Evolutionary conservation across 2,797 vertebrate species (phyloP).

Genomic region (Aplochiton taeniatus): DNA sequence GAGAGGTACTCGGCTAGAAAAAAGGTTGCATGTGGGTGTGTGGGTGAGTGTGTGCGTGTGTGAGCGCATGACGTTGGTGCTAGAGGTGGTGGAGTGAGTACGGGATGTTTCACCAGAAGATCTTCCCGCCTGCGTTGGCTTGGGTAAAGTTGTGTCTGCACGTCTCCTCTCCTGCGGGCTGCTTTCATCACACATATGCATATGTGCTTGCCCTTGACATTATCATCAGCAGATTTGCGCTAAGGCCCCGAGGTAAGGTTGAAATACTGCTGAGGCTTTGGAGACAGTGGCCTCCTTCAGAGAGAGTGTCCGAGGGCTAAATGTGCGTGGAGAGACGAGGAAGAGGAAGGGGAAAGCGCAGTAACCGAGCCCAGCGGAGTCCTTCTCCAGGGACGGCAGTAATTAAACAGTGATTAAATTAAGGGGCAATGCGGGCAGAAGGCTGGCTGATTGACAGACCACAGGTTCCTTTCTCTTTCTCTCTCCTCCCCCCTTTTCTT

Average conservation of each 20-base stretch:
- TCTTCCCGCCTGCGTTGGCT: neutral
- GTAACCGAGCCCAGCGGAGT: slow-evolving; percentile 70
- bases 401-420: slow-evolving; percentile 86
- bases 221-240: slow-evolving; percentile 74
- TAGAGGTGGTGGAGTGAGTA: slow-evolving; percentile 1
- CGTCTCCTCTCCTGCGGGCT: slow-evolving; percentile 51
- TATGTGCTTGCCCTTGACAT: slow-evolving; percentile 77
- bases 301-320: slow-evolving; percentile 71
- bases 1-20: neutral
- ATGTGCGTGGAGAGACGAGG: slow-evolving; percentile 51
- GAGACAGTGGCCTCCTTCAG: slow-evolving; percentile 61
- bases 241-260: slow-evolving; percentile 68
- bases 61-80: neutral
- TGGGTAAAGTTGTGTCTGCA: slow-evolving; percentile 47
- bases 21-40: neutral
- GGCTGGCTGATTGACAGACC: slow-evolving; percentile 72
- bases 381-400: slow-evolving; percentile 72
- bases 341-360: slow-evolving; percentile 54
- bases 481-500: neutral
- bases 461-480: slow-evolving; percentile 45
- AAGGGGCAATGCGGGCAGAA: slow-evolving; percentile 76
- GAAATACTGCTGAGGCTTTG: slow-evolving; percentile 77
- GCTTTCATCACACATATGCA: slow-evolving; percentile 66
- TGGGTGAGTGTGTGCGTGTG: slow-evolving; percentile 1
- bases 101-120: slow-evolving; percentile 12